Base-by-base conservation (phyloP, 1,140 invertebrate genomes). In the Hypsibius dujardini region DNA sequence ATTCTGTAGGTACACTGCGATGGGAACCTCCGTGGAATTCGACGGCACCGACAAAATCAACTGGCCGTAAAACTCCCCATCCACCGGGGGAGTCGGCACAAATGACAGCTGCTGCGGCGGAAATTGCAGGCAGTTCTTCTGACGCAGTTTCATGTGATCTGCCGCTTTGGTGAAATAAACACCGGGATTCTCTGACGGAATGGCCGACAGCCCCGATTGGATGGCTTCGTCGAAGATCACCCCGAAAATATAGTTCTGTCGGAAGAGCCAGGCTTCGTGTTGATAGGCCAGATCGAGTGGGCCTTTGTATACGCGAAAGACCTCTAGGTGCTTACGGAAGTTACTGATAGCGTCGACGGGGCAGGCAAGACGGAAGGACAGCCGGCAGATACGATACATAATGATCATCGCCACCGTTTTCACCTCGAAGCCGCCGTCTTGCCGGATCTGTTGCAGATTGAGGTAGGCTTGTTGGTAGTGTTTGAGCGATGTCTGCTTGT, bases 171-270 rank as follows among this genome's bases (percentile, higher is more conserved):
- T 56, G 50, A 7, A 56, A 56, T 56, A 56, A 79, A 95, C 90
- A 0, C 93, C 94, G 42, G 94, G 94, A 83, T 98, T 92, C 78
- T 95, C 91, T 0, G 90, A 93, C 78, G 95, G 91, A 72, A 93
- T 87, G 3, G 91, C 90, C 46, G 88, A 87, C 69, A 95, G 81
- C 45, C 91, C 92, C 75, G 87, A 84, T 76, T 88, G 86, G 47
- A 95, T 91, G 40, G 92, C 91, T 80, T 94, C 90, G 80, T 94
- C 90, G 84, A 97, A 96, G 47, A 96, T 82, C 77, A 95, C 90
- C 47, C 89, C 94, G 85, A 97, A 97, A 69, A 82, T 76, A 59
- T 80, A 83, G 83, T 82, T 95, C 84, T 97, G 94, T 82, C 88
- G 89, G n/a, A 91, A 88, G 78, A 98, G 85, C 93, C 94, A 98